Conservation (phyloP, 2,113 vertebrate species). For the Oceanodroma tethys region DNA sequence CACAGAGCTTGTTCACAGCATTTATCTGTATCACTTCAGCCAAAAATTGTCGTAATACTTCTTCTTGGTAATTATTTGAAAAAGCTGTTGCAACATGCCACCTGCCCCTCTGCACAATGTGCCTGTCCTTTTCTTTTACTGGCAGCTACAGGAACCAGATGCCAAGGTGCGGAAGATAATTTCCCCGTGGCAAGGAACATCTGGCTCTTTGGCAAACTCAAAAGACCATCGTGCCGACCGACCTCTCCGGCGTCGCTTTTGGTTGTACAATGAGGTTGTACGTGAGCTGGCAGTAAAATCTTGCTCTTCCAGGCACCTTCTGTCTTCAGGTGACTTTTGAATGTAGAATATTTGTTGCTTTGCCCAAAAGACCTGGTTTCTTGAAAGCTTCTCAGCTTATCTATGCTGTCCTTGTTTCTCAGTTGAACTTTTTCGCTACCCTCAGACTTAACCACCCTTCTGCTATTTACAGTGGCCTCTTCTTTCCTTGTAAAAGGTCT, state of each 20-base stretch:
- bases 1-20: neutral
- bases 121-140: neutral
- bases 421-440: neutral
- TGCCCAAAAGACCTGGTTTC: neutral
- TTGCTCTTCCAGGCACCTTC: neutral
- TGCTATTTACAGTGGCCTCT: neutral
- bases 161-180: neutral
- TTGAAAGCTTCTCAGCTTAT: neutral
- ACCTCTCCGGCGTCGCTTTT: fast-evolving
- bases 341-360: neutral
- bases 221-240: neutral
- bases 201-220: neutral
- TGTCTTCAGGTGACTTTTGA: neutral
- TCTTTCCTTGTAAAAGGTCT: neutral
- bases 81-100: neutral
- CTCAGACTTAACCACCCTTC: neutral
- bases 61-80: neutral
- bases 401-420: neutral
- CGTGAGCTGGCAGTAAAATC: neutral
- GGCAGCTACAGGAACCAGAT: neutral
- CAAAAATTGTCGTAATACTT: neutral
- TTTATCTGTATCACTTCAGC: neutral
- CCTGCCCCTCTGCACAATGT: neutral
- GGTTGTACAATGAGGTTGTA: neutral
- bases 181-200: neutral